phyloP scores from a whole-genome alignment of 2,113 vertebrate genomes.

The Heliornis fulica region DNA sequence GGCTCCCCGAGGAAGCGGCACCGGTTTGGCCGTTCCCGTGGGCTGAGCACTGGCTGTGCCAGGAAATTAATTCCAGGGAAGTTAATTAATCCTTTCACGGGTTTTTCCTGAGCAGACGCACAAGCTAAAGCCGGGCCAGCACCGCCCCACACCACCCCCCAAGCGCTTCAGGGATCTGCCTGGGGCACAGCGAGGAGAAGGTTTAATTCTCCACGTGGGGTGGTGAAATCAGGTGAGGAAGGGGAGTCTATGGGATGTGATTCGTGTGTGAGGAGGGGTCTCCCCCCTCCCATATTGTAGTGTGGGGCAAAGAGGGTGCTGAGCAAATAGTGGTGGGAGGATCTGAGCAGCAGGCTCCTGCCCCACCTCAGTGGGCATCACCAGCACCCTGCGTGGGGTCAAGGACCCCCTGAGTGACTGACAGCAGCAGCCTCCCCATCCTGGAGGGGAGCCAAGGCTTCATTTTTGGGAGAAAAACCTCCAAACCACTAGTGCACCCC shows the following conservation, averaged over 20 bases:
- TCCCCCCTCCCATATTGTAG: background rate
- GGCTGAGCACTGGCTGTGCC: accelerated
- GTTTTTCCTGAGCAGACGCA: background rate
- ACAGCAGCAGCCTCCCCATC: accelerated
- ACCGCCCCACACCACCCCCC: background rate
- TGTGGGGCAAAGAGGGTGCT: background rate
- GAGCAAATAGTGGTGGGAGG: background rate
- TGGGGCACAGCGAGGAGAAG: background rate
- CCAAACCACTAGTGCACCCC: accelerated
- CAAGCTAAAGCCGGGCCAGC: background rate
- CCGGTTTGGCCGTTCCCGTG: background rate
- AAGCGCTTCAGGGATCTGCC: background rate
- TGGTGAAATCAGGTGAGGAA: background rate
- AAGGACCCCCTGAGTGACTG: accelerated
- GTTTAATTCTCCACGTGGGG: background rate
- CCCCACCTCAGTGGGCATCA: background rate
- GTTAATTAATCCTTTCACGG: background rate
- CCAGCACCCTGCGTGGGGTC: accelerated
- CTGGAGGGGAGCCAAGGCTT: background rate
- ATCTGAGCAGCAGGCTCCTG: accelerated
- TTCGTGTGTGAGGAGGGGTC: accelerated
- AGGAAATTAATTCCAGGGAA: background rate
- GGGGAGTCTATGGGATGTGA: accelerated
- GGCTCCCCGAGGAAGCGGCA: background rate
- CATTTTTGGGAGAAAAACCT: background rate